Conservation (phyloP, 2,797 vertebrate species). For the Tokudaia muenninki region DNA sequence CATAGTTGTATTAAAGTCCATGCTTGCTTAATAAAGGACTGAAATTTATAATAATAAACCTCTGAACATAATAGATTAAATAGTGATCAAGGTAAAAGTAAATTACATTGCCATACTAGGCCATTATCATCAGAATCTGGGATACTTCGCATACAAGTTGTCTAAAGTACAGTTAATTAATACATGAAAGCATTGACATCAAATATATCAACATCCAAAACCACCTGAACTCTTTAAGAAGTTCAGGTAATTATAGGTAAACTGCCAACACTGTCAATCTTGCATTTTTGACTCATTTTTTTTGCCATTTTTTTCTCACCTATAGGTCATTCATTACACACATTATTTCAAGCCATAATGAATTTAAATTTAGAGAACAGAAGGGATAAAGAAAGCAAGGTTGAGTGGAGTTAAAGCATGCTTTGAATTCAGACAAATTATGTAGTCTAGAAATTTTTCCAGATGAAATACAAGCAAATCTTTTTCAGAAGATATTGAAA, state of each 20-base stretch:
- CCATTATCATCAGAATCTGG: background rate
- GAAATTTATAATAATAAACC: background rate
- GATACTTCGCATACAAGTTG: background rate
- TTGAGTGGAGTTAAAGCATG: background rate
- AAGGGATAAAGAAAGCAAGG: background rate
- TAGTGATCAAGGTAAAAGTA: background rate
- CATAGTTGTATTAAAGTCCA: background rate
- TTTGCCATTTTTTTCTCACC: background rate
- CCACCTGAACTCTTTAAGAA: background rate
- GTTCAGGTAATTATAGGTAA: background rate
- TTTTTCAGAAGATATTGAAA: slow-evolving; percentile 12
- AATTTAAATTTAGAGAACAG: slow-evolving; percentile 30
- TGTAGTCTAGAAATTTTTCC: background rate
- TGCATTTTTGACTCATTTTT: background rate
- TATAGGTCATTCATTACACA: background rate
- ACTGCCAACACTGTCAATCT: background rate
- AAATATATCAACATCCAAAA: background rate
- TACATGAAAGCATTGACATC: background rate
- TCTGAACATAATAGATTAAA: background rate
- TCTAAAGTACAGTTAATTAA: slow-evolving; percentile 22
- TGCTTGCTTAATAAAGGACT: background rate
- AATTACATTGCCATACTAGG: rapidly evolving
- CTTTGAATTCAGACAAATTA: background rate
- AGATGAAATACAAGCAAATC: background rate
- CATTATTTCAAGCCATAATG: slow-evolving; percentile 10